Base-by-base conservation (phyloP, 1,140 invertebrate species). In the Lineus longissimus region DNA sequence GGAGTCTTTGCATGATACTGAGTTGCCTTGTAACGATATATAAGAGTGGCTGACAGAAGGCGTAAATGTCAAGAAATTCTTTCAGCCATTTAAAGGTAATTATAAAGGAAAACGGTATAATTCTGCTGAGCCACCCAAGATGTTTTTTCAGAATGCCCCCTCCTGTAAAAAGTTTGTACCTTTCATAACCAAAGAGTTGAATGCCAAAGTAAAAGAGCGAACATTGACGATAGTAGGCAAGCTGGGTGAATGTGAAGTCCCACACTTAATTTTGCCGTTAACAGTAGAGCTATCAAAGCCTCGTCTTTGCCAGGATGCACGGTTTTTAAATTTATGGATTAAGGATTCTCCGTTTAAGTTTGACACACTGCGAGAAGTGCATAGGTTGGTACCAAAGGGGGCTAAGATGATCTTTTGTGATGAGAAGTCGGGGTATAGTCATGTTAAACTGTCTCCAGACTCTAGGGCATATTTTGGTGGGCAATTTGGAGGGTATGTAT, bases 61-160 rank as follows among this genome's bases (percentile, higher is more conserved):
- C 15, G 60, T 62, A 57, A 59, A 67, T 60, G 30, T 65, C n/a
- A 45, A 59, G 23, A 29, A 55, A 25, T 66, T 63, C 47, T 59
- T 66, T 40, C 9, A 54, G 19, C 59, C 55, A 22, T 64, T 67
- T 54, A 61, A 62, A 33, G 59, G 55, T n/a, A 62, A 65, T 40
- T 68, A 64, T 61, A 67, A 58, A 40, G 65, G 65, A 2, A 60
- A 60, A 40, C 22, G 17, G 27, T 67, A 43, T 59, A 56, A 68
- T 51, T 58, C 54, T 25, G 56, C 47, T 33, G 19, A 59, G 1
- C 62, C 63, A 41, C 66, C 66, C 4, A 61, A 45, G 55, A 47
- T 59, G 19, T 65, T 57, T 56, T 68, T 64, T 40, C 31, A 13
- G 30, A 68, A 68, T 55, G 27, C 62, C 41, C 9, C 4, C 33